Percentiles rank a stretch among this genome's conserved stretches.
phyloP scores from a whole-genome alignment of 2,113 vertebrate genomes.

The Meriones unguiculatus region DNA sequence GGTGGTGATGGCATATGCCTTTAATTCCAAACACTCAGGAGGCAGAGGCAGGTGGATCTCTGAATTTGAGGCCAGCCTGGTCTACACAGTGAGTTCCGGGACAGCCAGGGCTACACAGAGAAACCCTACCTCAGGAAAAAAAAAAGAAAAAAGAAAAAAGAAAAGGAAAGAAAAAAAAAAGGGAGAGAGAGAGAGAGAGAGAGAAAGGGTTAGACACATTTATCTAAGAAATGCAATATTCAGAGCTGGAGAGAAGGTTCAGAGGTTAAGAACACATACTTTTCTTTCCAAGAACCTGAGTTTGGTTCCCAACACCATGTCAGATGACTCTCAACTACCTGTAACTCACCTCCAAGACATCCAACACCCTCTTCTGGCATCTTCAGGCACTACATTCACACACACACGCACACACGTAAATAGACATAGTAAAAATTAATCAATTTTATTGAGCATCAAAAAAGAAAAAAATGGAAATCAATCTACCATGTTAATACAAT shows the following conservation, averaged over 20 bases:
- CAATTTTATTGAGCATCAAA: not conserved
- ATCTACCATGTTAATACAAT: slow-evolving; percentile 13
- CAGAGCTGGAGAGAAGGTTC: not conserved
- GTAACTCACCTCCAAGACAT: not conserved
- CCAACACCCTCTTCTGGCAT: not conserved
- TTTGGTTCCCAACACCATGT: not conserved
- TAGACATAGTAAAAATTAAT: not conserved
- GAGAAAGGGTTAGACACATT: not conserved
- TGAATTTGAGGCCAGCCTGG: not conserved
- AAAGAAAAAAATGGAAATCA: not conserved
- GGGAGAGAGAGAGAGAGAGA: no score
- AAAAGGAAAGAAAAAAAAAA: no score
- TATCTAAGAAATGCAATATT: slow-evolving; percentile 31
- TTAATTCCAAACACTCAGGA: no score
- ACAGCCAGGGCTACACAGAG: not conserved
- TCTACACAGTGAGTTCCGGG: not conserved
- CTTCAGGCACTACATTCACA: not conserved
- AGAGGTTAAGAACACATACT: not conserved
- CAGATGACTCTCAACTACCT: not conserved
- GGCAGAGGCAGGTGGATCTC: not conserved
- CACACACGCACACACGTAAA: not conserved
- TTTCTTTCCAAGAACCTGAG: not conserved
- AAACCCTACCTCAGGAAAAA: not conserved
- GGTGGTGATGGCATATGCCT: not conserved
- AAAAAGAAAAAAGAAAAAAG: not conserved